These are phyloP conservation scores for Epinephelus fuscoguttatus DNA, from an alignment of 2,113 vertebrate species.

Conservation along the genomic window DNA sequence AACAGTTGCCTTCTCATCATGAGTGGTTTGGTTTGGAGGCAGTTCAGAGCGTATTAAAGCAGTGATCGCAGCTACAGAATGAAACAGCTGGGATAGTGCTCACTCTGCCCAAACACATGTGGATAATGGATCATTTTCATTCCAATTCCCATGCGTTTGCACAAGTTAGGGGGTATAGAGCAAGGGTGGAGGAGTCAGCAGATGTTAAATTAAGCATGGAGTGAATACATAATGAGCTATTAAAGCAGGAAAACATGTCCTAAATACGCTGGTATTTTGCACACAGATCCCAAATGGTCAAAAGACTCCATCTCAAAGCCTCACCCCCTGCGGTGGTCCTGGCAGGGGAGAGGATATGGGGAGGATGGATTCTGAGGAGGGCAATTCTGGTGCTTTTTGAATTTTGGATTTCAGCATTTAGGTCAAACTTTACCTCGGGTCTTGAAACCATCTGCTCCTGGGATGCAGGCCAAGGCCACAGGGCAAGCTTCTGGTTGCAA, in stretches of 20 bases:
- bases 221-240: conserved; percentile 80
- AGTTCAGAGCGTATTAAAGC: conserved; percentile 63
- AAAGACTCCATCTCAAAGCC: conserved; percentile 39
- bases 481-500: conserved; percentile 69
- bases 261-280: conserved; percentile 64
- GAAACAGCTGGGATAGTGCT: conserved; percentile 71
- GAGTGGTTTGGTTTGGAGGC: conserved; percentile 46
- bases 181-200: conserved; percentile 65
- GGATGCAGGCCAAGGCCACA: conserved; percentile 80
- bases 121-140: conserved; percentile 80
- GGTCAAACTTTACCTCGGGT: conserved; percentile 84
- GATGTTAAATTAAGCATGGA: conserved; percentile 81
- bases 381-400: conserved; percentile 44
- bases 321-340: conserved; percentile 41
- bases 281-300: conserved; percentile 54
- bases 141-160: conserved; percentile 64
- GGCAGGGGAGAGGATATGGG: conserved; percentile 36
- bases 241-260: conserved; percentile 70
- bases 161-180: conserved; percentile 58
- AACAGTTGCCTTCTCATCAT: conserved; percentile 62
- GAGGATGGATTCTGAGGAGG: conserved; percentile 39
- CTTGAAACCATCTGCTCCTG: conserved; percentile 83
- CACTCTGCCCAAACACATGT: conserved; percentile 73
- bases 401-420: conserved; percentile 78
- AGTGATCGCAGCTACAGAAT: conserved; percentile 52